Base-by-base conservation (phyloP, 2,797 vertebrate genomes). In the Oreochromis mossambicus region DNA sequence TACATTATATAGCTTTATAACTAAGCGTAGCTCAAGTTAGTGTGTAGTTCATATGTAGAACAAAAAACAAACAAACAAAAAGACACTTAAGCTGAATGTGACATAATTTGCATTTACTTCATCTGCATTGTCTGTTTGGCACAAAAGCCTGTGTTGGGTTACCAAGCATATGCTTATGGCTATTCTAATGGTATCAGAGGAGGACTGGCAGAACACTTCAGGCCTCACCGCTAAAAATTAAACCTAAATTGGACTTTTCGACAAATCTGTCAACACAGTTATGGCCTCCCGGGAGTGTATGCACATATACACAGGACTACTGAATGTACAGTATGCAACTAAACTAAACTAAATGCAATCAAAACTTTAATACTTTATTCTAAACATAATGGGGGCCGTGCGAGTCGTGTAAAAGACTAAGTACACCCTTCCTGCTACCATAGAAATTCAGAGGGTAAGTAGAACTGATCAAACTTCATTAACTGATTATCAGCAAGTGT, bases 261-360 rank as follows among this genome's bases (percentile, higher is more conserved):
- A 91, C 89, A 92, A 93, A 86, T 75, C 85, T 88, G 91, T 94
- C 55, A 55, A 92, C 91, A 92, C 83, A 83, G 79, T 91, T 89
- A 88, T 78, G 78, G 58, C 80, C 85, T 87, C 84, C 80, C 41
- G 79, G 77, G 84, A 58, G 11, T 8, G 50, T 24, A 11, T 52
- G 58, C 17, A 63, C 36, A 50, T 13, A 68, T 41, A 58, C 43
- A 36, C 41, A 38, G 9, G 12, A 11, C 54, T 7, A 14, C 56
- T 51, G 38, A 54, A 24, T 58, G 2, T 19, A 29, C 56, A 38
- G 52, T 12, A 75, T 5, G 7, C 43, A 38, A 66, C 14, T 54
- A 52, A 61, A 80, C 7, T 26, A 26, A 26, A 26, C 4, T 26
- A 26, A 26, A 26, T 26, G 26, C 26, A 26, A 76, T 43, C 54